Evolutionary conservation across 2,888 invertebrate genomes (phyloP), one percentile per base, ranked within the genome.

Genomic region (Acanthosoma haemorrhoidale): DNA sequence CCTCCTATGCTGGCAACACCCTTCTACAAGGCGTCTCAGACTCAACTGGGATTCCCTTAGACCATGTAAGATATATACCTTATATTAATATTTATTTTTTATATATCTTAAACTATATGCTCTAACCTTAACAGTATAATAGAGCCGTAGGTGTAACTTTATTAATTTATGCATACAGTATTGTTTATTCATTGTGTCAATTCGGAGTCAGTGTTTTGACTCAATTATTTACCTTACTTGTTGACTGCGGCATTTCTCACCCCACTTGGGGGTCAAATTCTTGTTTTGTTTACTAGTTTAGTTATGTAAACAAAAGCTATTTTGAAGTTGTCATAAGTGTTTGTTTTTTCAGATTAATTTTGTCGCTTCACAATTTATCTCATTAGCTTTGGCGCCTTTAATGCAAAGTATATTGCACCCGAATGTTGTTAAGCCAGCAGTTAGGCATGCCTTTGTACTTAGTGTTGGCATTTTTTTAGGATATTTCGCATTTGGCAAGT

Each of bases 401-500:
- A 88, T 91, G 81, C 88, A 92, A 79, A 88, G 87, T 77, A 85
- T 87, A 77, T 83, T 94, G 76, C 89, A 87, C 81, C 89, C 88
- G 75, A 85, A 86, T 77, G 87, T 86, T 76, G 84, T 85, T 16
- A 83, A 83, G 68, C 83, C 90, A 76, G 86, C 86, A 75, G 84
- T 87, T 71, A 87, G 93, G 76, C 92, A 93, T 83, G 85, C 85
- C 77, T 89, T 90, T 79, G 91, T 91, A 77, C 86, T 92, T 76
- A 80, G 88, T 74, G 82, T 90, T 78, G 94, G 94, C 76, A 84
- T 94, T 78, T 81, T 86, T 77, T 88, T 93, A 80, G 91, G 91
- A 76, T 92, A 91, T 82, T 92, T 94, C 83, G 92, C 92, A 82
- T 94, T 92, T 81, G 93, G 94, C 81, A 87, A 84, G 88, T 90